These are phyloP conservation scores for Dasypolia templi DNA, from an alignment of 2,888 invertebrate genomes.

Conservation along the genomic window DNA sequence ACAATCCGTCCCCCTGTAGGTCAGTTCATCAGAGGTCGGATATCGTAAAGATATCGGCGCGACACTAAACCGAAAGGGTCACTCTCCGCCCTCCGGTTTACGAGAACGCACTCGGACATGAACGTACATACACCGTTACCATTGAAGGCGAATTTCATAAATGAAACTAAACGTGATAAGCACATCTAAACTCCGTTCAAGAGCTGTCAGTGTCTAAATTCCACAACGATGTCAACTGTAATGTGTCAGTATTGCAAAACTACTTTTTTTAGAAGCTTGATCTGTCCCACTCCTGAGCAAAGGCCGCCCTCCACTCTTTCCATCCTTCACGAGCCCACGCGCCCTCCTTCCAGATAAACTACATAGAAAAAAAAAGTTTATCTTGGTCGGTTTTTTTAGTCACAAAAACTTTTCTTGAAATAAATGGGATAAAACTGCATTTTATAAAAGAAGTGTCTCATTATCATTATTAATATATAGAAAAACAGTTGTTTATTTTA, in stretches of 20 bases:
- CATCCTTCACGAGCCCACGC: too few relatives aligned
- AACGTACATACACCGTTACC: slow-evolving; percentile 21
- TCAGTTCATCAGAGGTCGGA: slow-evolving; percentile 78
- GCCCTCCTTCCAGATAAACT: too few relatives aligned
- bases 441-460: neutral
- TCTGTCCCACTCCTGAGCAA: too few relatives aligned
- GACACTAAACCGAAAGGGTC: slow-evolving; percentile 76
- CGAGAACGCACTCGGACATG: slow-evolving; percentile 39
- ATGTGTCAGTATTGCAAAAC: neutral
- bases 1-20: slow-evolving; percentile 62
- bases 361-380: too few relatives aligned
- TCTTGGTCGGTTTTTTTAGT: too few relatives aligned
- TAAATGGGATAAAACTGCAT: neutral
- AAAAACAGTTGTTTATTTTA: neutral
- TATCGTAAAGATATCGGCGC: slow-evolving; percentile 84
- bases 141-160: neutral
- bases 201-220: too few relatives aligned
- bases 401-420: neutral
- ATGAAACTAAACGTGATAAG: neutral
- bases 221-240: too few relatives aligned
- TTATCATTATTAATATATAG: neutral
- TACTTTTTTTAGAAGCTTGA: too few relatives aligned
- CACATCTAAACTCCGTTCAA: too few relatives aligned
- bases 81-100: slow-evolving; percentile 60
- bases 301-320: too few relatives aligned